Conservation (phyloP, 2,797 vertebrate genomes). For the Hydrocynus forskahlii region DNA sequence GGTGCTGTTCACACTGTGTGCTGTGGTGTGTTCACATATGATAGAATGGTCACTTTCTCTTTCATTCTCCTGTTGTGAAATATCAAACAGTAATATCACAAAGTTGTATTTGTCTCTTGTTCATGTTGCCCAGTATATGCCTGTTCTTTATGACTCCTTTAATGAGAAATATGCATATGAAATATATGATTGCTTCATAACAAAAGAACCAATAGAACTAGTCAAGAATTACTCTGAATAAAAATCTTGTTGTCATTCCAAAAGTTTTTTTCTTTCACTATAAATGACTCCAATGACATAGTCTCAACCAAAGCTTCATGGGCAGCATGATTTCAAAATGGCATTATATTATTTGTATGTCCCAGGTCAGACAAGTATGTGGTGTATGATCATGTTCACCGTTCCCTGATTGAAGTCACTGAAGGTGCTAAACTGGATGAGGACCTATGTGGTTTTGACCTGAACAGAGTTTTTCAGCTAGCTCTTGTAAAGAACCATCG, state of each 20-base stretch:
- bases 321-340: neutral
- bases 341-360: neutral
- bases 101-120: neutral
- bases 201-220: neutral
- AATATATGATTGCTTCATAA: neutral
- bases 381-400: conserved; percentile 53
- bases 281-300: too few species aligned
- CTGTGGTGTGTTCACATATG: too few species aligned
- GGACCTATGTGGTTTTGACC: conserved; percentile 44
- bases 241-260: neutral
- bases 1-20: too few species aligned
- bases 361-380: conserved; percentile 51
- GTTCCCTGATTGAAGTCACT: conserved; percentile 48
- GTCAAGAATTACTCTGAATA: neutral
- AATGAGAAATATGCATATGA: neutral
- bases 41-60: too few species aligned
- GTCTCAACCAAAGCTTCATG: neutral
- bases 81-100: neutral
- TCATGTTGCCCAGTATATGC: neutral
- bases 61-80: neutral
- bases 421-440: conserved; percentile 35
- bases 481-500: conserved; percentile 51
- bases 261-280: neutral
- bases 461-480: conserved; percentile 46
- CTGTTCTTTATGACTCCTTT: neutral